These are phyloP conservation scores for Achroia grisella DNA, from an alignment of 1,140 invertebrate genomes.

Conservation along the genomic window DNA sequence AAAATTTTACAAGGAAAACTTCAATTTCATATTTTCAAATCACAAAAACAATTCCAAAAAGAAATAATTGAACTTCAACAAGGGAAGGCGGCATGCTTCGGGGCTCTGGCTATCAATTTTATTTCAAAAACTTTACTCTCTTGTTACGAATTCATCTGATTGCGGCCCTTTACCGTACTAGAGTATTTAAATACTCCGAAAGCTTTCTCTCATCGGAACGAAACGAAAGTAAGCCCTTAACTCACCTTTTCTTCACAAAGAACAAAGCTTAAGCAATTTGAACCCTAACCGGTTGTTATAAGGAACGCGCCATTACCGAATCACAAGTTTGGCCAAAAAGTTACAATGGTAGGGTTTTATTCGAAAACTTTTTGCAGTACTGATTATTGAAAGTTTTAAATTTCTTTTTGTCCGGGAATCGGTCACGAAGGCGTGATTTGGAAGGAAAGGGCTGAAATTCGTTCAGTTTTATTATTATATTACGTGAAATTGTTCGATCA, in stretches of 20 bases:
- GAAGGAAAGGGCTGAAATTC: constrained; percentile 11
- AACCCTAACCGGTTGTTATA: constrained; percentile 1
- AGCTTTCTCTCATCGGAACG: constrained; percentile 3
- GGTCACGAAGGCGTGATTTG: constrained; percentile 15
- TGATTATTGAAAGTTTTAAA: constrained; percentile 20
- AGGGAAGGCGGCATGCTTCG: constrained; percentile 7
- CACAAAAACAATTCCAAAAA: too few relatives aligned
- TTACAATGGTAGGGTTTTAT: constrained; percentile 15
- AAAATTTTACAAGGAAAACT: too few relatives aligned
- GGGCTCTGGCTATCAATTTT: constrained; percentile 35
- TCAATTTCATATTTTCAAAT: too few relatives aligned
- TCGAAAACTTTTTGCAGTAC: constrained; percentile 19
- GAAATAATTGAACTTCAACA: constrained; percentile 1
- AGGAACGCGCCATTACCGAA: constrained; percentile 4
- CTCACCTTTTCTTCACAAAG: neutral
- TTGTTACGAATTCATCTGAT: constrained; percentile 45
- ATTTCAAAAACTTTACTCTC: constrained; percentile 30
- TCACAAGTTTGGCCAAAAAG: neutral
- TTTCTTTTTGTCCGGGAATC: constrained; percentile 14
- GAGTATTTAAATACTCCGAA: constrained; percentile 30
- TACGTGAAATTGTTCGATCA: constrained; percentile 7
- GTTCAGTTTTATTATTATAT: constrained; percentile 16
- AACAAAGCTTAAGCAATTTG: neutral
- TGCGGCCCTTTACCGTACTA: constrained; percentile 33
- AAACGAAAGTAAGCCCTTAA: constrained; percentile 8